A percentile compares a stretch with the other conserved stretches of the same genome.
These are phyloP conservation scores for Athalia cordata DNA, from an alignment of 2,888 invertebrate species.

Conservation along the genomic window DNA sequence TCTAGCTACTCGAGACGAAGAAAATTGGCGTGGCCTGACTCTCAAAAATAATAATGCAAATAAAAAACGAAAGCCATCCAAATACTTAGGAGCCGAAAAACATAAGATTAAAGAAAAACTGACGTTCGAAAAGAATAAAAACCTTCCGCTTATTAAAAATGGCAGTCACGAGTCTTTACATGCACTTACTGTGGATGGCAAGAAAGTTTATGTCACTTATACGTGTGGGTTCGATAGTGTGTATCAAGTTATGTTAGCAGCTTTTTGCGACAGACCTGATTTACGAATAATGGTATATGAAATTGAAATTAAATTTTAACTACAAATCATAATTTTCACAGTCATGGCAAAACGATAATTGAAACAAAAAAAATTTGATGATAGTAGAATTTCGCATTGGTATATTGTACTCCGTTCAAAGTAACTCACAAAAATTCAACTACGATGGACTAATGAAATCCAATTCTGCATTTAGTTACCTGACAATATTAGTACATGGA, in stretches of 20 bases:
- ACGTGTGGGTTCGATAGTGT: slow-evolving; percentile 28
- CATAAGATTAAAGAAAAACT: slow-evolving; percentile 19
- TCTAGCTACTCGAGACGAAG: slow-evolving; percentile 22
- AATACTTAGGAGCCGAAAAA: slow-evolving; percentile 26
- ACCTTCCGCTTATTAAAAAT: slow-evolving; percentile 15
- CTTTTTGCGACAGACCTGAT: slow-evolving; percentile 31
- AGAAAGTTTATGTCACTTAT: slow-evolving; percentile 9
- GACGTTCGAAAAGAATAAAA: not conserved
- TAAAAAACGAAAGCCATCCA: slow-evolving; percentile 8
- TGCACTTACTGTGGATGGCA: slow-evolving; percentile 3
- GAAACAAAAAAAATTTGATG: not conserved
- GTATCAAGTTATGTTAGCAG: slow-evolving; percentile 28
- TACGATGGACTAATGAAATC: not conserved
- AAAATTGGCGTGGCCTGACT: slow-evolving; percentile 28
- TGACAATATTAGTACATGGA: slow-evolving; percentile 6
- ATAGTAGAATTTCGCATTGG: not conserved
- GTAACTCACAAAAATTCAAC: not conserved
- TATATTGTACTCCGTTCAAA: slow-evolving; percentile 1
- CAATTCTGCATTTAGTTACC: not conserved
- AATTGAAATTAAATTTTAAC: not conserved
- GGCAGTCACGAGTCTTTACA: slow-evolving; percentile 31
- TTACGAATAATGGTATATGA: slow-evolving; percentile 14
- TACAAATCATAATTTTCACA: not conserved
- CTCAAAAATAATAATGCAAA: not conserved
- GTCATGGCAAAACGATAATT: not conserved